A percentile compares a stretch with the other conserved stretches of the same genome.
Evolutionary conservation across 2,888 invertebrate species (phyloP).

Genomic region (Torymus texanus): DNA sequence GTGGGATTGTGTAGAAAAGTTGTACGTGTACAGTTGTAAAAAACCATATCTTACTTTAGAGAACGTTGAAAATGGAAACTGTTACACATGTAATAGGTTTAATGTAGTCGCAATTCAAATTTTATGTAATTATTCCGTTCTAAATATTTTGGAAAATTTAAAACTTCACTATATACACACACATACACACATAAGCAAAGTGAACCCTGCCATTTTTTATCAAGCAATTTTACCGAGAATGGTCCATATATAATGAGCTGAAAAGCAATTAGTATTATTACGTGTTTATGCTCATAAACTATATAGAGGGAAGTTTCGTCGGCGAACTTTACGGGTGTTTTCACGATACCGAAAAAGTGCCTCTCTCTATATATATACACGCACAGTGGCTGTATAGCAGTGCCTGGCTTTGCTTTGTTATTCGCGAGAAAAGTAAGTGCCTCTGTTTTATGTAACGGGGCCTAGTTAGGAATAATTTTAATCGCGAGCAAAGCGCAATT

Average conservation of each 20-base stretch:
- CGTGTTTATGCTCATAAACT: constrained; percentile 45
- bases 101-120: too few species aligned
- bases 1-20: too few species aligned
- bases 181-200: too few species aligned
- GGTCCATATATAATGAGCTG: not conserved
- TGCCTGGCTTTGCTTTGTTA: constrained; percentile 24
- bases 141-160: too few species aligned
- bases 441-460: constrained; percentile 38
- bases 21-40: too few species aligned
- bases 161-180: too few species aligned
- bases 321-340: constrained; percentile 40
- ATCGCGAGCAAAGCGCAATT: constrained; percentile 40
- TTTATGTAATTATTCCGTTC: too few species aligned
- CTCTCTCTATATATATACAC: not conserved
- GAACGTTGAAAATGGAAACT: too few species aligned
- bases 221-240: not conserved
- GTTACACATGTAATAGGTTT: too few species aligned
- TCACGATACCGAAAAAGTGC: constrained; percentile 41
- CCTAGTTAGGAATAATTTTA: constrained; percentile 43
- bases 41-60: too few species aligned
- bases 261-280: constrained; percentile 45
- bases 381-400: not conserved
- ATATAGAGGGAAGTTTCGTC: constrained; percentile 27
- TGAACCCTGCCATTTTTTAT: not conserved
- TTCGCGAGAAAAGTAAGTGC: constrained; percentile 6